phyloP scores from a whole-genome alignment of 2,888 invertebrate species.

The Stenoptilia bipunctidactyla region DNA sequence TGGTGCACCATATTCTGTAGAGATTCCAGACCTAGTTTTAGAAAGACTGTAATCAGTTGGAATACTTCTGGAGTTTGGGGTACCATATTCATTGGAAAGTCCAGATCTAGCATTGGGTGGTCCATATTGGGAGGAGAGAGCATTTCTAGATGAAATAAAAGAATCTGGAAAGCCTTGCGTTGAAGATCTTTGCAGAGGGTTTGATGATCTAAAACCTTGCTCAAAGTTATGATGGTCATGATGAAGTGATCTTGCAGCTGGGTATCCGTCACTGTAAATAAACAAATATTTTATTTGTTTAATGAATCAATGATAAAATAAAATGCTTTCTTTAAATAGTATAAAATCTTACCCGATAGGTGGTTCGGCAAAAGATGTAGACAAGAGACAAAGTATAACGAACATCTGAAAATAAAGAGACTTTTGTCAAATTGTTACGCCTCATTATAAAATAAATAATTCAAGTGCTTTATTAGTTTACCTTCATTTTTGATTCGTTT shows the following conservation, averaged over 20 bases:
- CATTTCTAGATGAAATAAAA: conserved; percentile 19
- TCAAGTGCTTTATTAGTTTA: too few relatives aligned
- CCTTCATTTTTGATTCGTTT: too few relatives aligned
- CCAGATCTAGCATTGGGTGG: conserved; percentile 17
- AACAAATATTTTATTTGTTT: not conserved
- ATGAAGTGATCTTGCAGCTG: conserved; percentile 27
- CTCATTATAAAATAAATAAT: too few relatives aligned
- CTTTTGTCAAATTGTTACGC: too few relatives aligned
- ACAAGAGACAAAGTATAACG: conserved; percentile 31
- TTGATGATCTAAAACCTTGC: conserved; percentile 13
- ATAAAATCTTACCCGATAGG: conserved; percentile 47
- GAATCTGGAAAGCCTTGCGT: conserved; percentile 22
- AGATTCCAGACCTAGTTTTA: conserved; percentile 24
- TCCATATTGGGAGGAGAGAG: conserved; percentile 27
- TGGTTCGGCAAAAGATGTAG: conserved; percentile 37
- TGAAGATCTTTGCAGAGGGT: conserved; percentile 21
- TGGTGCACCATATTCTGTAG: conserved; percentile 28
- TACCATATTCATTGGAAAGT: conserved; percentile 16
- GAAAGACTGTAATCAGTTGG: conserved; percentile 27
- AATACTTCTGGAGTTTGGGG: conserved; percentile 21
- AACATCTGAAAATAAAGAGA: conserved; percentile 32
- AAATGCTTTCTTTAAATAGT: too few relatives aligned
- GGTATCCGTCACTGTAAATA: conserved; percentile 39
- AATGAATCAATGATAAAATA: not conserved
- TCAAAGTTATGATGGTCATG: conserved; percentile 24